Percentiles rank a stretch among this genome's conserved stretches.
Evolutionary conservation across 2,113 vertebrate genomes (phyloP).

Genomic region (Brachirus orientalis): DNA sequence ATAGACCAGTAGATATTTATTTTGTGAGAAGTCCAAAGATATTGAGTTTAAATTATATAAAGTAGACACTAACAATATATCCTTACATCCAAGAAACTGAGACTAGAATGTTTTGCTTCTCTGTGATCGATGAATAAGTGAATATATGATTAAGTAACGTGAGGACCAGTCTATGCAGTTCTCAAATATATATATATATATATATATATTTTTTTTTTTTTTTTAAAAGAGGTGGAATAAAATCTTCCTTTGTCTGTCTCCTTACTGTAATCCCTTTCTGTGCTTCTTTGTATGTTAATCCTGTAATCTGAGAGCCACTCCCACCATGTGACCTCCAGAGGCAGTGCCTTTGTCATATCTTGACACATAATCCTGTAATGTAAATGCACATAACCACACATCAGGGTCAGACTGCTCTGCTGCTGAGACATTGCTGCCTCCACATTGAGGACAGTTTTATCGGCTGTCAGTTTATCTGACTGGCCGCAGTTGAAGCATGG

Average conservation of each 20-base stretch:
- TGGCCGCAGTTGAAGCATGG: conserved; percentile 4
- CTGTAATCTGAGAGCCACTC: conserved; percentile 70
- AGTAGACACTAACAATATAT: background rate
- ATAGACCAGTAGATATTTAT: background rate
- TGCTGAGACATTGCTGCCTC: conserved; percentile 7
- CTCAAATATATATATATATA: too few species aligned
- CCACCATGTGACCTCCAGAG: conserved; percentile 62
- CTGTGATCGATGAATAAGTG: background rate
- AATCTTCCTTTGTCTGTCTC: conserved; percentile 42
- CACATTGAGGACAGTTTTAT: conserved; percentile 2
- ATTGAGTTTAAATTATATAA: background rate
- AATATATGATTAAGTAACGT: background rate
- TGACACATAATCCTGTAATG: conserved; percentile 23
- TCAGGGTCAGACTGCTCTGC: conserved; percentile 14
- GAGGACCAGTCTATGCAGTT: background rate
- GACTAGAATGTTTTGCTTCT: background rate
- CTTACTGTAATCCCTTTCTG: conserved; percentile 26
- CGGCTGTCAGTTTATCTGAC: conserved; percentile 11
- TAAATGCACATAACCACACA: conserved; percentile 31
- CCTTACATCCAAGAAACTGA: background rate
- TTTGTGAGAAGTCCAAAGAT: background rate
- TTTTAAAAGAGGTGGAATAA: conserved; percentile 20
- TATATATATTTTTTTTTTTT: background rate
- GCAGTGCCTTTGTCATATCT: conserved; percentile 47
- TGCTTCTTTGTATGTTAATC: conserved; percentile 61